Base-by-base conservation (phyloP, 2,797 vertebrate species). In the Discoglossus pictus region DNA sequence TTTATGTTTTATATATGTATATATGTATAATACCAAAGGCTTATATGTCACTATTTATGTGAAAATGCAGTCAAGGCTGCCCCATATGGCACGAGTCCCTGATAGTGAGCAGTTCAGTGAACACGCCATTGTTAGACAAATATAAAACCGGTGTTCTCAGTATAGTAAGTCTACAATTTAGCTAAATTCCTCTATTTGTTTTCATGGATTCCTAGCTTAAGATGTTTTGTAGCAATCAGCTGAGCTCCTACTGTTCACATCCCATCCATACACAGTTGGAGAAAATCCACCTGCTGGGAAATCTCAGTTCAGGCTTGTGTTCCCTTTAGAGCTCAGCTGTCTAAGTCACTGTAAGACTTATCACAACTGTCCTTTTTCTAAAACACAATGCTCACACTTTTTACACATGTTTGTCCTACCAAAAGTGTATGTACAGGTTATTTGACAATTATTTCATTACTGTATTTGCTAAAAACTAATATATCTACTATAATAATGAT, bases 251-350 rank as follows among this genome's bases (percentile, higher is more conserved):
- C 54, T 61, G 65, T 15, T 80, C 55, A n/a, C 34, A 62, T 5
- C 48, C 66, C 39, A 68, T 35, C 38, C 55, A 68, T 64, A 55
- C 73, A 60, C 67, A 75, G 50, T 71, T 78, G 58, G 46, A 77
- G 58, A 74, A 78, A 24, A 56, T 70, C 40, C 47, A 7, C 52
- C 74, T 75, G 58, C 64, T 74, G 59, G 73, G 62, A 77, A 69
- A 69, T 15, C 42, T 44, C 56, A 31, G 56, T 31, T 18, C 25
- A 10, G 4, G 20, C 21, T 40, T 40, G 38, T 56, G 53, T 56
- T 56, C 13, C 40, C 46, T 34, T n/a, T 60, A 44, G 5, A 34
- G 21, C 40, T 60, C 40, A 60, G 56, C 39, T 60, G 56, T 31
- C 7, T 60, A 15, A 39, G 52, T n/a, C 18, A 20, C 17, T 23